Evolutionary conservation across 2,797 vertebrate genomes (phyloP), one percentile per base, ranked within the genome.

Genomic region (Momotus momota): DNA sequence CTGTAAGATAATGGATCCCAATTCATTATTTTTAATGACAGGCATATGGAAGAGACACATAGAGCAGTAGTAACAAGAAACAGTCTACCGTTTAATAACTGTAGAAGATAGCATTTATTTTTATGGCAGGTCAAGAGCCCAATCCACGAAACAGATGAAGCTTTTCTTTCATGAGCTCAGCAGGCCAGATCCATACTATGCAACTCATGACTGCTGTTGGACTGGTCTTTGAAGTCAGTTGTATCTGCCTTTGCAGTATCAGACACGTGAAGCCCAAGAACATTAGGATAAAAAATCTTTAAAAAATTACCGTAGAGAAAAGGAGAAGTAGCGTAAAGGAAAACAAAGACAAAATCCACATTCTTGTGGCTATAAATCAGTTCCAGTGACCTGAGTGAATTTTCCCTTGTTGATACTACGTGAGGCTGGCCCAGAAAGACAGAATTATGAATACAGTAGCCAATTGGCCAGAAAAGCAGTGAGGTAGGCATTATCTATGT

Each of bases 11-110:
- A 83, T 65, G 70, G 65, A 89, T 48, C 29, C 3, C 77, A 91
- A 88, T 96, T 94, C 86, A 96, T 95, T 96, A 87, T 82, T 93
- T 96, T 93, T 96, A 96, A 93, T 90, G 91, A 77, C 85, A 91
- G 91, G 82, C 94, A 94, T 58, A 88, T 93, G 91, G 93, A 79
- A 91, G 62, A 81, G 72, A 86, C 3, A 0, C 75, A 88, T 38
- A 81, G 72, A 67, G 35, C 75, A 74, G 87, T 31, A 89, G 80
- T 95, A 94, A 96, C 93, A 94, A 93, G 96, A 96, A 96, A 93
- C 94, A 96, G 91, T 88, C 86, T 94, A n/a, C 73, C 25, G 73
- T 81, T 93, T 94, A 95, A 95, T 95, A 96, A 84, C 14, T 8
- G 81, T 84, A 96, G 86, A 94, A 88, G 81, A 95, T 62, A 96